Base-by-base conservation (phyloP, 2,113 vertebrate species). In the Ursus arctos region DNA sequence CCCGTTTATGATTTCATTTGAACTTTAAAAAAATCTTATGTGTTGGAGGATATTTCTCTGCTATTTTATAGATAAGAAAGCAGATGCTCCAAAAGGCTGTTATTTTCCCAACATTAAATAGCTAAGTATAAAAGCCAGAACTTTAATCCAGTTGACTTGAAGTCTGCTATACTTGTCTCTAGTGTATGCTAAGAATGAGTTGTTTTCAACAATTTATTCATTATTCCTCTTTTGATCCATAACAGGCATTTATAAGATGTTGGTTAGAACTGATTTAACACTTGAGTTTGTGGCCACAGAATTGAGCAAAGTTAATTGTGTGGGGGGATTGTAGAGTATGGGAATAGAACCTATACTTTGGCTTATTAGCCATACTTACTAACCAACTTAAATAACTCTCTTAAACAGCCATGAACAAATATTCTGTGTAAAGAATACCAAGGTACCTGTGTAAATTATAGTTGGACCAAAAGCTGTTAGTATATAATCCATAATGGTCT, bases 21-120 rank as follows among this genome's bases (percentile, higher is more conserved):
- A 89, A 80, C 47, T 80, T 95, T 55, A 53, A 81, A 92, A 95
- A 81, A 74, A 77, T 57, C 49, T 84, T 69, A 0, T 74, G n/a
- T 92, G 12, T 82, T 71, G 61, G 51, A 84, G 21, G 40, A 21
- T 89, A 55, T 82, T 94, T 96, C 24, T 59, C 53, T 96, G 12
- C 69, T 97, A 7, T 88, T 93, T 83, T 80, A 36, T 71, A 36
- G 14, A 88, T 92, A 31, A 84, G 57, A 96, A 88, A 96, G 31
- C 36, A 96, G 92, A 72, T 82, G 24, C 71, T 80, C n/a, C 69
- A 71, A 67, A 94, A 92, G 19, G 26, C 83, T 77, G 10, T 83
- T 87, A 76, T 88, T 96, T 95, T 53, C 40, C 77, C 69, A 84
- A 36, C n/a, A 40, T 83, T 84, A 97, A 89, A 79, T 89, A 71